Base-by-base conservation (phyloP, 2,888 invertebrate species). In the Oxyteleia sp. region DNA sequence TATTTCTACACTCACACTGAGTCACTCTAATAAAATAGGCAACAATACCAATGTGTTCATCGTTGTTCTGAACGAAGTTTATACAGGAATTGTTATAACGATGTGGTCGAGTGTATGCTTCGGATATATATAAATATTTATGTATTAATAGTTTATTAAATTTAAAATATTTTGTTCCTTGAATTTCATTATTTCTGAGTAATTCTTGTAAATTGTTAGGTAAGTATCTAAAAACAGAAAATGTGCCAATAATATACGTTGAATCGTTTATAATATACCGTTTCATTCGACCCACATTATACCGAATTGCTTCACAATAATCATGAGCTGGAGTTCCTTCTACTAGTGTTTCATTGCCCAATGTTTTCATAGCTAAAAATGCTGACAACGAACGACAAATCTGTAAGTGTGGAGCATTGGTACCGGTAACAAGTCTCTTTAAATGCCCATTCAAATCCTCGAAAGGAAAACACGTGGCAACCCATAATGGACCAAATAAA, bases 371-470 rank as follows among this genome's bases (percentile, higher is more conserved):
- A 8, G 61, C 32, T 18, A 72, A 32, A 53, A 61, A 74, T 5
- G 61, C 74, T 15, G 74, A 63, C 18, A 74, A 15, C 2, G 43
- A 63, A 4, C 29, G 32, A 26, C 55, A 75, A 26, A 75, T 75
- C 18, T 75, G 64, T 47, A 64, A 47, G 2, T 75, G 63, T 5
- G 75, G 55, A 0, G 75, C 32, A 38, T 64, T 75, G 8, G 55
- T 64, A 23, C 75, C 64, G 4, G 51, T 32, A 0, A 74, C 74
- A 5, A 64, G 41, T 29, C 18, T 43, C 35, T 66, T 80, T 18
- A 79, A 47, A 4, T 59, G 16, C 2, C 80, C 80, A 49, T 72
- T 72, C 18, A 71, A 38, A 35, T 64, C 57, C 49, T 79, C 71
- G 11, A 71, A 71, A 10, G 71, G 71, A 49, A 79, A 79, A 43